Percentiles rank a stretch among this genome's conserved stretches.
phyloP scores from a whole-genome alignment of 1,140 invertebrate species.

The Atta texana region DNA sequence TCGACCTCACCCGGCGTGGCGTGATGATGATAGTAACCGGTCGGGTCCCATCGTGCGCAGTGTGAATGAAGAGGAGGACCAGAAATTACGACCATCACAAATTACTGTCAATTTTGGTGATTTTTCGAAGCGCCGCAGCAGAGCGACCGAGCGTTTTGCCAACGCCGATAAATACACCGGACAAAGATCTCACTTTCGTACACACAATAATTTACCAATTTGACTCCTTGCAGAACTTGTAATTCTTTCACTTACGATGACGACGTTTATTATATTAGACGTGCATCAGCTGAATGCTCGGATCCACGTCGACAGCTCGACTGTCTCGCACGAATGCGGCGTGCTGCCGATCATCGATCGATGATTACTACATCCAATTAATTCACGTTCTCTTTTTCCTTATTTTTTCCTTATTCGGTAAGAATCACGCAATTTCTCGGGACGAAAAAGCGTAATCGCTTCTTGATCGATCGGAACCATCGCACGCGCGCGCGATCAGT shows the following conservation, averaged over 20 bases:
- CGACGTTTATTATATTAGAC: neutral
- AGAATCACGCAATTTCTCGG: constrained; percentile 8
- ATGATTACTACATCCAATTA: constrained; percentile 39
- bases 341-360: neutral
- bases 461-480: constrained; percentile 30
- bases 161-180: constrained; percentile 33
- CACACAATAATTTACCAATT: constrained; percentile 49
- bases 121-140: constrained; percentile 57
- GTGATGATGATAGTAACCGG: constrained; percentile 70
- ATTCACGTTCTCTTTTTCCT: neutral
- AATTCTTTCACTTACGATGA: constrained; percentile 43
- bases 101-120: constrained; percentile 76
- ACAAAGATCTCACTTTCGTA: neutral
- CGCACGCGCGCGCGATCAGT: constrained; percentile 46
- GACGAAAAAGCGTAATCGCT: constrained; percentile 26
- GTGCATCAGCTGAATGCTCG: too few species aligned
- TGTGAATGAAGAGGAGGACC: constrained; percentile 72
- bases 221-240: constrained; percentile 23
- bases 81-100: constrained; percentile 72
- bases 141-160: constrained; percentile 45
- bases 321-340: neutral
- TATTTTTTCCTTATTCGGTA: neutral
- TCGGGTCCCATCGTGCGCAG: constrained; percentile 41
- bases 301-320: neutral
- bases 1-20: constrained; percentile 71